Percentiles rank a stretch among this genome's conserved stretches.
These are phyloP conservation scores for Epinephelus fuscoguttatus DNA, from an alignment of 2,113 vertebrate genomes.

Conservation along the genomic window DNA sequence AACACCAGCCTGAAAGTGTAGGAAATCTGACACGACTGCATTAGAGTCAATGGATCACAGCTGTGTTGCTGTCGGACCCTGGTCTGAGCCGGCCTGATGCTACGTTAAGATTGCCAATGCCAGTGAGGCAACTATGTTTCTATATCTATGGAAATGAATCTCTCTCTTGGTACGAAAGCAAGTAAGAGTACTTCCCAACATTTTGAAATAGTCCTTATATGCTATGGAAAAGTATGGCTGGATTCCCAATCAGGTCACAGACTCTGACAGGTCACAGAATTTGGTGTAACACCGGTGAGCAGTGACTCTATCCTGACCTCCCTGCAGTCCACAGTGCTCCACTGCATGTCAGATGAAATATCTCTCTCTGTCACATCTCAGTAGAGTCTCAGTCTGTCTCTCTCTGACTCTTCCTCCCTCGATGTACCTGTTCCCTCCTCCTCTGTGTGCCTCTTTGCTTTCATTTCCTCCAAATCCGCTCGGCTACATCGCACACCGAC, in stretches of 20 bases:
- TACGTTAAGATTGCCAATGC: too few species aligned
- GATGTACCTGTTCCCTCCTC: constrained; percentile 21
- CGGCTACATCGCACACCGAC: neutral
- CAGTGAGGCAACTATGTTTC: too few species aligned
- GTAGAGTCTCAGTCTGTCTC: constrained; percentile 9
- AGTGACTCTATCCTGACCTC: constrained; percentile 9
- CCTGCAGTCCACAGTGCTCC: neutral
- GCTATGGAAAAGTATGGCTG: neutral
- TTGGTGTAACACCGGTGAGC: neutral
- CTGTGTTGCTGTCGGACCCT: too few species aligned
- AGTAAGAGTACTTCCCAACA: too few species aligned
- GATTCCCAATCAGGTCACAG: neutral
- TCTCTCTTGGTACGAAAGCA: neutral
- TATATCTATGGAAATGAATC: too few species aligned
- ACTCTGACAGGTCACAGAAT: neutral
- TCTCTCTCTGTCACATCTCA: constrained; percentile 27
- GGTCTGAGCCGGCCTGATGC: too few species aligned
- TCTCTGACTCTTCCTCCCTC: constrained; percentile 6
- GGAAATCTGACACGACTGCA: too few species aligned
- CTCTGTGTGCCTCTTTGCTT: constrained; percentile 12
- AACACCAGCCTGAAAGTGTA: too few species aligned
- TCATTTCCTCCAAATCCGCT: constrained; percentile 33
- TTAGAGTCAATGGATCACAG: too few species aligned
- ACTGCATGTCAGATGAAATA: neutral
- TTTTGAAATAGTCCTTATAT: neutral